Conservation (phyloP, 2,797 vertebrate species). For the Muscicapa comitata region DNA sequence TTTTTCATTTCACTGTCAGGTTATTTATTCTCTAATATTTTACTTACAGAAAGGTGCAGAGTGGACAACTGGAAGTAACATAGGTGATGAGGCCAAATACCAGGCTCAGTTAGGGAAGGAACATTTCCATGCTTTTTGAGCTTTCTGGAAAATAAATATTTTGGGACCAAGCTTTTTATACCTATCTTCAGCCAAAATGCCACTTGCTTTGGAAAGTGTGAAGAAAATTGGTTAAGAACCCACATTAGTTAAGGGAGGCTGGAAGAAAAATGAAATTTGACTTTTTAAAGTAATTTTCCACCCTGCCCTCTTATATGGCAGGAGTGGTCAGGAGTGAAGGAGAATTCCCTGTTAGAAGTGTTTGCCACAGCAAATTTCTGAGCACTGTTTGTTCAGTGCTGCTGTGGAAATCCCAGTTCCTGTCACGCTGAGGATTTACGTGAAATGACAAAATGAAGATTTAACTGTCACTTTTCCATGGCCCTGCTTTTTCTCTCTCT, state of each 20-base stretch:
- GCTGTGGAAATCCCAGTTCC: not conserved
- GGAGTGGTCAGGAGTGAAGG: not conserved
- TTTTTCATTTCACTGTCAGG: not conserved
- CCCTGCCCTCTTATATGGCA: not conserved
- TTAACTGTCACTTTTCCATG: not conserved
- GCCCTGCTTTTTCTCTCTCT: not conserved
- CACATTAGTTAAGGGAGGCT: not conserved
- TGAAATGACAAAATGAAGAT: not conserved
- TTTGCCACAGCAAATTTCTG: not conserved
- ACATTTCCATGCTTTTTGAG: not conserved
- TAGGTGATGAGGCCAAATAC: not conserved
- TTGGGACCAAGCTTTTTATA: not conserved
- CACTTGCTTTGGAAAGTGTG: constrained; percentile 28
- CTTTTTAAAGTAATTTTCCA: constrained; percentile 31
- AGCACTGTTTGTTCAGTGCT: not conserved
- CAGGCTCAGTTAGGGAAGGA: not conserved
- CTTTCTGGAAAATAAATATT: not conserved
- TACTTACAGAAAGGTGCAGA: not conserved
- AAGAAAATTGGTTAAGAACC: constrained; percentile 6
- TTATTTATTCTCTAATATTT: not conserved
- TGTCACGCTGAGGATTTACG: not conserved
- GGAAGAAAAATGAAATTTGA: not conserved
- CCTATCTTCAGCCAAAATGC: not conserved
- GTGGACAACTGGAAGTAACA: not conserved
- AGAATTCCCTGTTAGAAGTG: not conserved